Base-by-base conservation (phyloP, 2,888 invertebrate genomes). In the Anticlea derivata region DNA sequence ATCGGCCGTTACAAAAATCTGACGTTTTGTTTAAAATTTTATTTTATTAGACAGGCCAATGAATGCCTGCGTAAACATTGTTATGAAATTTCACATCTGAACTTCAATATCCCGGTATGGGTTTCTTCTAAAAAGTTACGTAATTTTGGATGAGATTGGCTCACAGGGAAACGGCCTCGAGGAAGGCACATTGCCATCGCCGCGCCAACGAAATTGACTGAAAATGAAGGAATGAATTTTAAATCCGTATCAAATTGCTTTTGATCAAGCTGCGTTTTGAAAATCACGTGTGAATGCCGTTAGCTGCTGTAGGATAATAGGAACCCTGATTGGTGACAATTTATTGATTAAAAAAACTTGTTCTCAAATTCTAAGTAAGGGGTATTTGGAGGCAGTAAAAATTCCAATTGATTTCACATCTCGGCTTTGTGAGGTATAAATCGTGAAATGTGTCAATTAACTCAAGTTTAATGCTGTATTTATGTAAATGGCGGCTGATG, bases 381-480 rank as follows among this genome's bases (percentile, higher is more conserved):
- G 53, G 44, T 40, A 50, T 50, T 51, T 49, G 52, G 49, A 55
- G 51, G 55, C 59, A 63, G 58, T 61, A 66, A 64, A 65, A 59
- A 66, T 61, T 64, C 63, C 63, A 50, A 60, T 60, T 64, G 63
- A 61, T 61, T 64, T 64, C 60, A 64, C 60, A 54, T 61, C 58
- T 61, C 73, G 66, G 77, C 75, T 77, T 74, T 70, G 75, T 71
- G 74, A 68, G 69, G 72, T 73, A 89, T 88, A 89, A 88, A 89
- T 89, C 87, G 79, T 83, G 75, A 78, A 80, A 87, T 82, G 83
- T 86, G 89, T 90, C 89, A 89, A 90, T 90, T 89, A 89, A 87
- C 81, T 84, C 83, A 79, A 69, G 69, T 75, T 73, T 86, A 88
- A 90, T 90, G 86, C 81, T 66, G 82, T 82, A 85, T 86, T 86